Evolutionary conservation across 2,888 invertebrate species (phyloP).

Genomic region (Empis stercorea): DNA sequence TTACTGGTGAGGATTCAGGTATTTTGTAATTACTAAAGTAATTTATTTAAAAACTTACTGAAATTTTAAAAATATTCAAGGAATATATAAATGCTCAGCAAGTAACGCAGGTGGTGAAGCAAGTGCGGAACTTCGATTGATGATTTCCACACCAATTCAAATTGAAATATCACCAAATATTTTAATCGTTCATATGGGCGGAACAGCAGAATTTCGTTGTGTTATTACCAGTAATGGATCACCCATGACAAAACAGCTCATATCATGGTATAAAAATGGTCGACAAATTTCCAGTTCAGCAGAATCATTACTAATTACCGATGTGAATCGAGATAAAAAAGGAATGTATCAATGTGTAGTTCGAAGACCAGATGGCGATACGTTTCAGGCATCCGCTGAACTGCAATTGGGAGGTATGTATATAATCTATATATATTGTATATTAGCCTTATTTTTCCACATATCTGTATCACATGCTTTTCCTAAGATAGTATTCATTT

Average conservation of each 20-base stretch:
- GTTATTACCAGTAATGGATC: constrained; percentile 43
- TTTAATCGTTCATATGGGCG: constrained; percentile 60
- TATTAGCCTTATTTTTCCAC: no score
- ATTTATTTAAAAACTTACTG: no score
- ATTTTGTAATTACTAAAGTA: constrained; percentile 15
- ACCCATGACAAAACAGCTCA: constrained; percentile 40
- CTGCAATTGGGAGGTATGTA: constrained; percentile 55
- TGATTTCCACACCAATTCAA: constrained; percentile 52
- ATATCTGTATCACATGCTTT: no score
- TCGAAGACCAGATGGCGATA: constrained; percentile 55
- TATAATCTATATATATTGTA: constrained; percentile 8
- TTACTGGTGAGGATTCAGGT: constrained; percentile 55
- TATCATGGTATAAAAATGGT: constrained; percentile 56
- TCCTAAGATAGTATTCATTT: not conserved
- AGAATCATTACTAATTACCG: constrained; percentile 49
- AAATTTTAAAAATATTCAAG: no score
- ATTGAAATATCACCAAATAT: constrained; percentile 52
- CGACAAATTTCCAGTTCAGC: constrained; percentile 52
- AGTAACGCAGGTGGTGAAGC: constrained; percentile 58
- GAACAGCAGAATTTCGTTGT: constrained; percentile 59
- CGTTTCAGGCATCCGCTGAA: constrained; percentile 63
- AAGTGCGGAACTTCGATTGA: constrained; percentile 50
- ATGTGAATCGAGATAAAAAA: constrained; percentile 56
- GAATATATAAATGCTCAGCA: constrained; percentile 50
- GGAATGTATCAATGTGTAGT: constrained; percentile 69